A percentile compares a stretch with the other conserved stretches of the same genome.
Conservation (phyloP, 2,888 invertebrate genomes). For the Acanthopleura granulata region DNA sequence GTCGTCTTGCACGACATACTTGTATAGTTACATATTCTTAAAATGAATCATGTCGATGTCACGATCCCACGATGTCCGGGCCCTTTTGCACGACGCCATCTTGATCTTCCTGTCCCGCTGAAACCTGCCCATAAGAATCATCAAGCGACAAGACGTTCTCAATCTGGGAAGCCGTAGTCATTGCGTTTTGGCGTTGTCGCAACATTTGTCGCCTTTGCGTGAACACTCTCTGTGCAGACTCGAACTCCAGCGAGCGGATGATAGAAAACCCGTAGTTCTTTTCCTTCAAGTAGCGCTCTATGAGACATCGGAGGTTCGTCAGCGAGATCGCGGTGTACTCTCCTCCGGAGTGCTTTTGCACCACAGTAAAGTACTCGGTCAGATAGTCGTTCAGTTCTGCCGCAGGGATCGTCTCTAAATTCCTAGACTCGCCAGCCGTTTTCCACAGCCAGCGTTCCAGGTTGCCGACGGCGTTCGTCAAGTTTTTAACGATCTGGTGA, state of each 20-base stretch:
- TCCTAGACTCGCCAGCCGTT: not conserved
- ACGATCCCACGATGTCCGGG: no score
- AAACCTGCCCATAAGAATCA: no score
- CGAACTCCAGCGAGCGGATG: conserved; percentile 1
- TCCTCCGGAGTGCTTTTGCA: not conserved
- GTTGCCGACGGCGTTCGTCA: not conserved
- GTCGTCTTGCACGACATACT: no score
- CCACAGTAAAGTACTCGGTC: not conserved
- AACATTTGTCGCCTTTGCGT: not conserved
- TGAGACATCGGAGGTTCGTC: not conserved
- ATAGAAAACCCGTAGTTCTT: not conserved
- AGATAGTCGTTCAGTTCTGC: not conserved
- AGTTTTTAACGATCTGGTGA: not conserved
- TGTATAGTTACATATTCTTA: no score
- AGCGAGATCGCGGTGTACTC: not conserved
- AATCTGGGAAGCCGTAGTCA: no score
- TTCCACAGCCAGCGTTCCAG: conserved; percentile 14
- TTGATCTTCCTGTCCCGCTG: no score
- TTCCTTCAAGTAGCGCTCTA: conserved; percentile 7
- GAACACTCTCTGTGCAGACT: not conserved
- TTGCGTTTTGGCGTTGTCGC: not conserved
- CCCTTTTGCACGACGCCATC: no score
- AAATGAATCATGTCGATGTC: no score
- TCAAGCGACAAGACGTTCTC: no score
- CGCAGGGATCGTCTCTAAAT: not conserved